Conservation (phyloP, 2,797 vertebrate species). For the Intellagama lesueurii region DNA sequence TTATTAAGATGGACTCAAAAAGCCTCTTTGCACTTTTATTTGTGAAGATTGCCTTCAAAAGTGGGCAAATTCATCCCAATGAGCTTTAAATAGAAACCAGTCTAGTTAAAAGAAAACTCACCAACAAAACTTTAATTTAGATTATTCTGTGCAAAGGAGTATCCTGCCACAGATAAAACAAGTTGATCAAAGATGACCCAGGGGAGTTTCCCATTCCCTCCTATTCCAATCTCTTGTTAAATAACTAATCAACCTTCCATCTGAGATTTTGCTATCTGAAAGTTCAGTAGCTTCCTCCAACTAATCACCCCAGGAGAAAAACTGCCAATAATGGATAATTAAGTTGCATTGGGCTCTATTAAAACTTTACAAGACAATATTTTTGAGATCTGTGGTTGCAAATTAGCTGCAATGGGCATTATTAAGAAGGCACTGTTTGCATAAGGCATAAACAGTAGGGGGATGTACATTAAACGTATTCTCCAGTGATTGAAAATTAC, state of each 20-base stretch:
- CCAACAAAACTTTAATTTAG: constrained; percentile 31
- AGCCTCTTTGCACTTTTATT: neutral
- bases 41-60: neutral
- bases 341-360: constrained; percentile 72
- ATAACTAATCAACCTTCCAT: constrained; percentile 18
- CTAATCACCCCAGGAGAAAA: constrained; percentile 43
- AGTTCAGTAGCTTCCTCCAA: constrained; percentile 33
- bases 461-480: constrained; percentile 20
- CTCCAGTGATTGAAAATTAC: constrained; percentile 54
- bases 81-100: constrained; percentile 13
- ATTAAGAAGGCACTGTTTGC: constrained; percentile 41
- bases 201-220: neutral
- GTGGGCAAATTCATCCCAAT: neutral
- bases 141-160: constrained; percentile 2
- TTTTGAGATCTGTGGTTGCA: constrained; percentile 56
- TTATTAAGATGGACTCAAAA: neutral
- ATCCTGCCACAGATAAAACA: constrained; percentile 9
- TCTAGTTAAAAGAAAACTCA: neutral
- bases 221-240: constrained; percentile 16
- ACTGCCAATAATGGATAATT: constrained; percentile 67
- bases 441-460: constrained; percentile 57
- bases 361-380: constrained; percentile 74
- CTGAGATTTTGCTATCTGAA: constrained; percentile 20
- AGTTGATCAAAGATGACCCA: constrained; percentile 9
- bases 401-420: constrained; percentile 51